These are phyloP conservation scores for Stenodema calcarata DNA, from an alignment of 2,888 invertebrate species.

Conservation along the genomic window DNA sequence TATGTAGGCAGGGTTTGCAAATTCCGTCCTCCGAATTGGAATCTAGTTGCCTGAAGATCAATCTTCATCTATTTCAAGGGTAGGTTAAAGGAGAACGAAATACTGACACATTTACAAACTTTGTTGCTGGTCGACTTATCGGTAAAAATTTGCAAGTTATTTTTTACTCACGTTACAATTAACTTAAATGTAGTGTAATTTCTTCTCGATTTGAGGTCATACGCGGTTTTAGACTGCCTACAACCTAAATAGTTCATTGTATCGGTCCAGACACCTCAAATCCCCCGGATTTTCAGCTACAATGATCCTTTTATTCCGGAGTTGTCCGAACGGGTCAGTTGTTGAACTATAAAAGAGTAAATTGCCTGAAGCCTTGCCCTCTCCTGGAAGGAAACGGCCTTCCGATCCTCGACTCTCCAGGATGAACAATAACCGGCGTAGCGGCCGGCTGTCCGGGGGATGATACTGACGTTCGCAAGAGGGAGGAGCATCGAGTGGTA, in stretches of 20 bases:
- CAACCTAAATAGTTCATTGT: neutral
- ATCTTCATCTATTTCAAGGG: too few relatives aligned
- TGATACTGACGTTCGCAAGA: slow-evolving; percentile 22
- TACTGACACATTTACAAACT: too few relatives aligned
- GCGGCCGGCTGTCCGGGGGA: neutral
- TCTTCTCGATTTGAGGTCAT: too few relatives aligned
- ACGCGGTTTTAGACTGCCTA: too few relatives aligned
- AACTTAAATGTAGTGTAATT: too few relatives aligned
- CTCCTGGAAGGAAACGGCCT: neutral
- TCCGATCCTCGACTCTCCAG: neutral
- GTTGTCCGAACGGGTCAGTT: neutral
- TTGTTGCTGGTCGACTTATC: too few relatives aligned
- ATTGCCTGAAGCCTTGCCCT: neutral
- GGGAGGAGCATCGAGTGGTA: slow-evolving; percentile 7
- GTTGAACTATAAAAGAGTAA: neutral
- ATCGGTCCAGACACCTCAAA: neutral
- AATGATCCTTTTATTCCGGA: neutral
- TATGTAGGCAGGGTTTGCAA: too few relatives aligned
- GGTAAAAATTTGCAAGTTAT: too few relatives aligned
- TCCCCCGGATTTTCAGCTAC: neutral
- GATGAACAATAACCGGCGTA: neutral
- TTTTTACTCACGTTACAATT: too few relatives aligned
- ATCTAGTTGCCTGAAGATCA: too few relatives aligned
- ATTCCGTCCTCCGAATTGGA: too few relatives aligned
- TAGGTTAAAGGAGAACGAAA: too few relatives aligned